phyloP scores from a whole-genome alignment of 1,140 invertebrate species.

The Danaus melanippus region DNA sequence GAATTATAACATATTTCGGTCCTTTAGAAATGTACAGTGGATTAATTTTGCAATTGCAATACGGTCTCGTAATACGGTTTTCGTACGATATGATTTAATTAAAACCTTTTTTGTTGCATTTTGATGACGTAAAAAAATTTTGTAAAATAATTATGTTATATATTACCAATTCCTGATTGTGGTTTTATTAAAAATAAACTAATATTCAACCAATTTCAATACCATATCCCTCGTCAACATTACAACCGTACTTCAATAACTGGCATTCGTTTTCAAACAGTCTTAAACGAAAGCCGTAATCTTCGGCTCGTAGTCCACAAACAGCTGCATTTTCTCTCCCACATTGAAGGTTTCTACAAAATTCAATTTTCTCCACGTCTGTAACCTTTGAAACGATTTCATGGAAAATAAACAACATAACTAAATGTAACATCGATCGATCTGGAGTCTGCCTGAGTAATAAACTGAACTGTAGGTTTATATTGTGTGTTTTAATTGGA shows the following conservation, averaged over 20 bases:
- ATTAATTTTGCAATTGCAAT: no score
- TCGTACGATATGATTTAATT: no score
- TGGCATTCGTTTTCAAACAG: slow-evolving; percentile 46
- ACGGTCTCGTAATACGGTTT: no score
- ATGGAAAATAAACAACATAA: slow-evolving; percentile 1
- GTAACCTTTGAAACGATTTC: background rate
- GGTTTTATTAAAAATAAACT: background rate
- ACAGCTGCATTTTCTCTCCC: slow-evolving; percentile 14
- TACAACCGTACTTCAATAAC: slow-evolving; percentile 42
- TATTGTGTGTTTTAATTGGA: no score
- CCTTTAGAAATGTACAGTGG: no score
- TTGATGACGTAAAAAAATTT: no score
- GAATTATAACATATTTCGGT: background rate
- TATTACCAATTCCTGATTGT: no score
- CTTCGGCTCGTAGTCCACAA: slow-evolving; percentile 38
- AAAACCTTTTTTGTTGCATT: no score
- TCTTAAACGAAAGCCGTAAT: slow-evolving; percentile 25
- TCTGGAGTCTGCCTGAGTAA: no score
- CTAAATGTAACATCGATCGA: background rate
- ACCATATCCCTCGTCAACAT: slow-evolving; percentile 31
- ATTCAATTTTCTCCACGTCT: slow-evolving; percentile 24
- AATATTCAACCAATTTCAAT: background rate
- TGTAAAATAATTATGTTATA: no score
- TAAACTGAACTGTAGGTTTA: no score
- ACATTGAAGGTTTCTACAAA: slow-evolving; percentile 34